Base-by-base conservation (phyloP, 2,797 vertebrate genomes). In the Knipowitschia caucasica region DNA sequence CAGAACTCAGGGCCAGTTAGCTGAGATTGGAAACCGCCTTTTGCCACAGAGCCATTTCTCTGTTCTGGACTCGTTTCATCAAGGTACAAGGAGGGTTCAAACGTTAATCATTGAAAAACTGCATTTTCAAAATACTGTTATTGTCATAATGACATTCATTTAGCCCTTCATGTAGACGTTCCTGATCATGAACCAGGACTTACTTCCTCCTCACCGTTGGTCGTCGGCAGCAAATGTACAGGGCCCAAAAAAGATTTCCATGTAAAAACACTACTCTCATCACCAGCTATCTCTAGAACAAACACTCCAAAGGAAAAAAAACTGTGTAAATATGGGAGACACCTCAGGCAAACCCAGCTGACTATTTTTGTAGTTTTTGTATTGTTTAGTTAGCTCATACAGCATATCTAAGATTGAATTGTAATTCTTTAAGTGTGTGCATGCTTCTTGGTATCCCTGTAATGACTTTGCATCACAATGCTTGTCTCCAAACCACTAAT, bases 191-290 rank as follows among this genome's bases (percentile, higher is more conserved):
- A 23, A 40, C 21, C 10, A 23, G 39, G n/a, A 6, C 34, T 36
- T 17, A 21, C 39, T 6, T 42, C 12, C 51, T 11, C 36, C 54
- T 30, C 66, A 61, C 25, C 58, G 43, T 56, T 67, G 60, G 62
- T 2, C 71, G 56, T 26, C 42, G 35, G 64, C 60, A 34, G 56
- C 58, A 40, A 7, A 65, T 55, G 69, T 69, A 59, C 73, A 67
- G 80, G 80, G 86, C 82, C 75, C 87, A 81, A 87, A 86, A 79
- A 73, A 83, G 78, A 62, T 65, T 73, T 77, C 25, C n/a, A 77
- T 84, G 46, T 69, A 72, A 87, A 87, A 88, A 85, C 86, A 87
- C 25, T 65, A 62, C 77, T 69, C 82, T 82, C 77, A n/a, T n/a
- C 50, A 46, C 79, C 81, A 73, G 71, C 76, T 64, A 73, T 75